A percentile compares a stretch with the other conserved stretches of the same genome.
These are phyloP conservation scores for Plebejus melissa DNA, from an alignment of 2,888 invertebrate genomes.

Conservation along the genomic window DNA sequence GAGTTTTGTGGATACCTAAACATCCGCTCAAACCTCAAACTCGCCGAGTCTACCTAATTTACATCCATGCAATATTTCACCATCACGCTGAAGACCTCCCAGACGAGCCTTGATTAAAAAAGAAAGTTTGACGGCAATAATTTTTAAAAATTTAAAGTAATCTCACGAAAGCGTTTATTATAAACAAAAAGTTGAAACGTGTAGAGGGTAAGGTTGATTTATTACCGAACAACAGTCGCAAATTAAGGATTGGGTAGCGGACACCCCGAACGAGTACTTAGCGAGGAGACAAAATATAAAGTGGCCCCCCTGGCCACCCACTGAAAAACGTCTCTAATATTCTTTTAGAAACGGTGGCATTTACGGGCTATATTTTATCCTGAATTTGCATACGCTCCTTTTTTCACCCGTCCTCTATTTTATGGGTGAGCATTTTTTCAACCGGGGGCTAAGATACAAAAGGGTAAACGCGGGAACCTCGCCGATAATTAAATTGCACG, in stretches of 20 bases:
- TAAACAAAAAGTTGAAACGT: conserved; percentile 29
- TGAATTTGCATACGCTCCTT: conserved; percentile 81
- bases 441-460: conserved; percentile 79
- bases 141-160: conserved; percentile 6
- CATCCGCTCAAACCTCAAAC: background rate
- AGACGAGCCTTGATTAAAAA: conserved; percentile 7
- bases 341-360: conserved; percentile 81
- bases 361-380: conserved; percentile 81
- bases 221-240: conserved; percentile 70
- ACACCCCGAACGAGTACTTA: conserved; percentile 74
- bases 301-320: conserved; percentile 73
- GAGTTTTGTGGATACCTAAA: background rate
- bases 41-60: background rate
- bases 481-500: conserved; percentile 77
- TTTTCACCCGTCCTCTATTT: conserved; percentile 78
- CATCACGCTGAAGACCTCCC: background rate
- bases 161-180: conserved; percentile 25
- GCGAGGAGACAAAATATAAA: conserved; percentile 77
- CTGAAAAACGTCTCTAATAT: conserved; percentile 81
- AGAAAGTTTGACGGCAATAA: conserved; percentile 8
- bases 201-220: conserved; percentile 50
- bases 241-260: conserved; percentile 70
- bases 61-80: background rate
- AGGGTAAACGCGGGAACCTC: conserved; percentile 76
- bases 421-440: conserved; percentile 79